Evolutionary conservation across 2,888 invertebrate genomes (phyloP).

Genomic region (Calameuta pallipes): DNA sequence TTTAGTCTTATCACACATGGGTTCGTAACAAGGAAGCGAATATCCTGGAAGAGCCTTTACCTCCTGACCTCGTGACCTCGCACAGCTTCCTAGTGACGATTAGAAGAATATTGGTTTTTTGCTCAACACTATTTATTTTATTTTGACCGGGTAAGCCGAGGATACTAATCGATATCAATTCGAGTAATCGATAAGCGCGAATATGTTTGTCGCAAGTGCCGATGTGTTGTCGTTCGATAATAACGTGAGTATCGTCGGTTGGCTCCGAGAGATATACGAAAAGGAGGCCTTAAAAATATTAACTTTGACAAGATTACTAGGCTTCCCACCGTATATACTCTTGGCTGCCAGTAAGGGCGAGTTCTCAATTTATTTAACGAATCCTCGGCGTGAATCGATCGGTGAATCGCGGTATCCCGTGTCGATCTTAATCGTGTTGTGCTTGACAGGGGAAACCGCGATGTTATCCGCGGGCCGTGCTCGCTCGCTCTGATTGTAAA

Average conservation of each 20-base stretch:
- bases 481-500: slow-evolving; percentile 28
- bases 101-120: slow-evolving; percentile 37
- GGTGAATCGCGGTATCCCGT: slow-evolving; percentile 30
- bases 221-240: background rate
- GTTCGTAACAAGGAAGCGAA: background rate
- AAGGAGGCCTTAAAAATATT: background rate
- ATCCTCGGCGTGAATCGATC: background rate
- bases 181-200: slow-evolving; percentile 2
- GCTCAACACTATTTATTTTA: slow-evolving; percentile 51
- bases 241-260: background rate
- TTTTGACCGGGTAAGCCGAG: slow-evolving; percentile 4
- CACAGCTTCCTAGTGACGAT: background rate
- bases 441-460: slow-evolving; percentile 44
- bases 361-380: background rate
- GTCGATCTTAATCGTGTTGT: slow-evolving; percentile 27
- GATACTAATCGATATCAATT: background rate
- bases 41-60: background rate
- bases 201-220: background rate
- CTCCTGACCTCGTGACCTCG: background rate
- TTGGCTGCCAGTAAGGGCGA: background rate
- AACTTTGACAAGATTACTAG: background rate
- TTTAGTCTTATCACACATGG: background rate
- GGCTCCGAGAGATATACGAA: background rate
- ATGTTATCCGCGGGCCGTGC: slow-evolving; percentile 17
- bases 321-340: background rate